Evolutionary conservation across 2,888 invertebrate genomes (phyloP), one percentile per base, ranked within the genome.

Genomic region (Anagyrus pseudococci): DNA sequence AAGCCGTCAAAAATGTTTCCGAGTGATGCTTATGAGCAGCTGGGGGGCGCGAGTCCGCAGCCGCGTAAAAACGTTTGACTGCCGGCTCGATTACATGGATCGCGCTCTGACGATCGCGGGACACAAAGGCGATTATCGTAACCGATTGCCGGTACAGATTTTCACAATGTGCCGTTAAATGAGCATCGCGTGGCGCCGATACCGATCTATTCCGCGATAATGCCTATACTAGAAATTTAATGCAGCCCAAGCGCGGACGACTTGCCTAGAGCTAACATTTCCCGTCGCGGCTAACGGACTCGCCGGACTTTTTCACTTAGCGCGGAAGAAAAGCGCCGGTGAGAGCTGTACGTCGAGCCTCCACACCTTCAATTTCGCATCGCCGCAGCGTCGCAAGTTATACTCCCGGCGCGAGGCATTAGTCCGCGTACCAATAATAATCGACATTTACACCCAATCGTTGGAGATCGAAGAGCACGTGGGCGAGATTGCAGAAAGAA

Each of bases 161-260:
- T 77, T 68, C 71, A 74, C 77, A 74, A 73, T 74, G 71, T 73
- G 69, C 75, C 77, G 76, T 77, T 73, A 72, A 75, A 73, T 70
- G 70, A 71, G 70, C 70, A 75, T 59, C 59, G 54, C 44, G n/a
- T 8, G 23, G 19, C 29, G 53, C 17, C 60, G 62, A 64, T 64
- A 62, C 62, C 62, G 67, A 67, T 67, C 67, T 62, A 61, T 61
- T 29, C 19, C 22, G 50, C 44, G 57, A 62, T 63, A 66, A 62
- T 58, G 55, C 49, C 15, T 29, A 15, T 40, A 43, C 58, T 55
- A 59, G 56, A 44, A 52, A 47, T 56, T 59, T 56, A 55, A 55
- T 58, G 29, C 47, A 26, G 58, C 55, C 33, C 20, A 43, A 61
- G 62, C 66, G 8, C 55, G n/a, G n/a, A n/a, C n/a, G 19, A 37